Percentiles rank a stretch among this genome's conserved stretches.
phyloP scores from a whole-genome alignment of 2,797 vertebrate genomes.

The Moxostoma hubbsi region DNA sequence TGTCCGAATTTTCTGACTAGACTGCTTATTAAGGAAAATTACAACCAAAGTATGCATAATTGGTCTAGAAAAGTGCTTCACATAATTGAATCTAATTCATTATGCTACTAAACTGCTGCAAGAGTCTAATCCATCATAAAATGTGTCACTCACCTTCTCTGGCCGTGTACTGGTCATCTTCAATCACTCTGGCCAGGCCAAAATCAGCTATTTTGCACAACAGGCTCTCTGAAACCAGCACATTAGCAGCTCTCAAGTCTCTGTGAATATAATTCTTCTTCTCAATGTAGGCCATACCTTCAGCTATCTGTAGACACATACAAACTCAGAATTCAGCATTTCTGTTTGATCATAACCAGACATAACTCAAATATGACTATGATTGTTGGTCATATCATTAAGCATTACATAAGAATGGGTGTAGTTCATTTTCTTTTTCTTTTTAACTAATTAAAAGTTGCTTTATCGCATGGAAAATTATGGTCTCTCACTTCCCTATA shows the following conservation, averaged over 20 bases:
- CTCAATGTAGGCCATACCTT: conserved; percentile 98
- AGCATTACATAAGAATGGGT: not conserved
- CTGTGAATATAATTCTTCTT: conserved; percentile 97
- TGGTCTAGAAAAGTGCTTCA: not conserved
- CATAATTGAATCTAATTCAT: not conserved
- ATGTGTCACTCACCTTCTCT: conserved; percentile 84
- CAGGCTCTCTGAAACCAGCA: conserved; percentile 91
- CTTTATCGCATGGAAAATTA: not conserved
- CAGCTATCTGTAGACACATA: conserved; percentile 86
- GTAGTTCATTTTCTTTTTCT: not conserved
- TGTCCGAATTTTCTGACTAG: not conserved
- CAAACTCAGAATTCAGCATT: not conserved
- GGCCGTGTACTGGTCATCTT: conserved; percentile 95
- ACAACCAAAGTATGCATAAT: not conserved
- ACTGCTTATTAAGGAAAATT: not conserved
- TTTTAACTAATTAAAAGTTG: conserved; percentile 7
- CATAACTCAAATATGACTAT: not conserved
- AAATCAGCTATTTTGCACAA: conserved; percentile 99
- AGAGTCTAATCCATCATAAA: not conserved
- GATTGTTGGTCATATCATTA: no score
- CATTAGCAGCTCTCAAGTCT: conserved; percentile 93
- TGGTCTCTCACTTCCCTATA: conserved; percentile 51
- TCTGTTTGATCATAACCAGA: not conserved
- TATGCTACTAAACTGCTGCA: not conserved
- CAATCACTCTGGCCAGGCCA: conserved; percentile 92